Conservation (phyloP, 2,113 vertebrate species). For the Telmatochromis brichardi region DNA sequence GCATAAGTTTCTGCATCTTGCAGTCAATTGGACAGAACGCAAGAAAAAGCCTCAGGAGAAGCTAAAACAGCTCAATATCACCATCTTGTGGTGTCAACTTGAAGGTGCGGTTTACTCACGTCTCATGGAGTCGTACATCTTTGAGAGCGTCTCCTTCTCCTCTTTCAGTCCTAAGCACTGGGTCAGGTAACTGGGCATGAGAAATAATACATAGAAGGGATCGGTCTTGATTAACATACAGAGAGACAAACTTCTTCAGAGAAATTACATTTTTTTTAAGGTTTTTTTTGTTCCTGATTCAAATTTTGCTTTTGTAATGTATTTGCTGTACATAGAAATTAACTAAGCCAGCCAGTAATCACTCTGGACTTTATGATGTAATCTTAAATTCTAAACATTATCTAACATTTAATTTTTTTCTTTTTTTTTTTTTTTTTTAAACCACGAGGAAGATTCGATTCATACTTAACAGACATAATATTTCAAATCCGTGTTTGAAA, state of each 20-base stretch:
- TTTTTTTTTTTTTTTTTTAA: rapidly evolving
- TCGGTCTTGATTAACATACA: not conserved
- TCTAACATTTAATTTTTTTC: not conserved
- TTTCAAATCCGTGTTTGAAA: not conserved
- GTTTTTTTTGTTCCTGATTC: not conserved
- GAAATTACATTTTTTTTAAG: not conserved
- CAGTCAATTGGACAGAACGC: not conserved
- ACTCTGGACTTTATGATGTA: not conserved
- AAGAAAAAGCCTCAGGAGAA: not conserved
- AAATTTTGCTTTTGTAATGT: not conserved
- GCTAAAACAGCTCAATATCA: not conserved
- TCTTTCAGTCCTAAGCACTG: conserved; percentile 83
- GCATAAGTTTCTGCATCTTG: not conserved
- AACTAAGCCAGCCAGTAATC: not conserved
- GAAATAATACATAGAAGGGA: not conserved
- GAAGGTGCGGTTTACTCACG: conserved; percentile 72
- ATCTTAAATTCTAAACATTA: not conserved
- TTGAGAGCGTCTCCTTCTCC: conserved; percentile 71
- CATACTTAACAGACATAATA: not conserved
- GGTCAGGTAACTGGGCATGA: conserved; percentile 79
- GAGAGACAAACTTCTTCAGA: not conserved
- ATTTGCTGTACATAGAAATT: not conserved
- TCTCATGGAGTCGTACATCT: conserved; percentile 85
- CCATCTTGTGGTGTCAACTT: conserved; percentile 29
- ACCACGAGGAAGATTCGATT: not conserved